A percentile compares a stretch with the other conserved stretches of the same genome.
Evolutionary conservation across 2,113 vertebrate genomes (phyloP).

Genomic region (Varanus salvator): DNA sequence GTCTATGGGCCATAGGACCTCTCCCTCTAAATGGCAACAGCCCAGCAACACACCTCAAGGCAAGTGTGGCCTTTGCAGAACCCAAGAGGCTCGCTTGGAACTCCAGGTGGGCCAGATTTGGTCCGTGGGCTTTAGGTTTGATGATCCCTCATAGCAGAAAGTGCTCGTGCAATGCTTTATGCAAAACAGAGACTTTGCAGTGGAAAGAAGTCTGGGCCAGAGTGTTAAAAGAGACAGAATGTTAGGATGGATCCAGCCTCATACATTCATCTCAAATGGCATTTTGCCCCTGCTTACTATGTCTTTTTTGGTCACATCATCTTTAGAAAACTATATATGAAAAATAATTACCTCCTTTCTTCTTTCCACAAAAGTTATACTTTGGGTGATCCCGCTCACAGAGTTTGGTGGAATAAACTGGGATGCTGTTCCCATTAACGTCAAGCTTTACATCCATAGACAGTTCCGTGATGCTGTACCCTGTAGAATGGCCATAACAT

Average conservation of each 20-base stretch:
- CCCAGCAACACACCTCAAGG: too few relatives aligned
- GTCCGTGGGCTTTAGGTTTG: too few relatives aligned
- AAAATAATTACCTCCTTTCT: slow-evolving; percentile 83
- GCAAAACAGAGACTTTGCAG: slow-evolving; percentile 33
- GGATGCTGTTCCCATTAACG: slow-evolving; percentile 41
- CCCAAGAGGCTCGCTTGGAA: neutral
- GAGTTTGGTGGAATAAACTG: slow-evolving; percentile 63
- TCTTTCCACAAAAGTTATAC: slow-evolving; percentile 78
- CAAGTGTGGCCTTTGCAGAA: too few relatives aligned
- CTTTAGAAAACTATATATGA: neutral
- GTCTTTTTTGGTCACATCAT: slow-evolving; percentile 19
- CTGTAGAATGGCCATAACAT: slow-evolving; percentile 55
- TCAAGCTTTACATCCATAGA: slow-evolving; percentile 39
- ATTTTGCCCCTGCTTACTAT: slow-evolving; percentile 17
- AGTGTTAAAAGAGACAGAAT: slow-evolving; percentile 48
- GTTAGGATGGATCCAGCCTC: neutral
- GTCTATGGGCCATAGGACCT: too few relatives aligned
- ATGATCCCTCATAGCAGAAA: slow-evolving; percentile 12
- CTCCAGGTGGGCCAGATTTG: too few relatives aligned
- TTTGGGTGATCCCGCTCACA: slow-evolving; percentile 56
- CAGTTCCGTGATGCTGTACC: slow-evolving; percentile 70
- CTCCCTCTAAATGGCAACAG: too few relatives aligned
- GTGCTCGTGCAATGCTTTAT: slow-evolving; percentile 17
- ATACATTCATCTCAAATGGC: slow-evolving; percentile 20
- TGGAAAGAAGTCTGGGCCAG: slow-evolving; percentile 39